Base-by-base conservation (phyloP, 2,888 invertebrate genomes). In the Nezara viridula region DNA sequence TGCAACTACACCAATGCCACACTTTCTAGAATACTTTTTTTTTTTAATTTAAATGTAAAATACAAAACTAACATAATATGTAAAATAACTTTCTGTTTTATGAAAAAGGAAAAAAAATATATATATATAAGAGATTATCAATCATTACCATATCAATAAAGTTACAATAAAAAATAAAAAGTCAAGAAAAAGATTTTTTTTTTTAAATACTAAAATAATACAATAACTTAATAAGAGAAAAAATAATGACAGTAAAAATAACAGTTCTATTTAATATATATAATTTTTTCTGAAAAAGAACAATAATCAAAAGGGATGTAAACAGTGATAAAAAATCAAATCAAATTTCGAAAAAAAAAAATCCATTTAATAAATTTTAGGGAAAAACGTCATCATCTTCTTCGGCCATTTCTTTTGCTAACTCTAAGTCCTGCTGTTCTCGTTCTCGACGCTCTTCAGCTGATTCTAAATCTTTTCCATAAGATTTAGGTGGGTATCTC, bases 331-430 rank as follows among this genome's bases (percentile, higher is more conserved):
- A 5, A 66, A 66, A 60, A 21, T 50, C 19, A 50, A 55, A 55
- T n/a, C 7, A n/a, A n/a, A n/a, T n/a, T n/a, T n/a, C n/a, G n/a
- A 12, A 27, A 60, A 27, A 1, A 10, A 66, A 66, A 6, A 66
- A 19, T 66, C 19, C 19, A 66, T 27, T 81, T 81, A 44, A 81
- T 24, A 89, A 52, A 50, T 77, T 52, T 91, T 89, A 92, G 86
- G 92, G 92, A 85, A 92, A 92, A 52, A 92, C 92, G 94, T 98
- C 98, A 94, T 99, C 98, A 93, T 99, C 99, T 93, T 99, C 99
- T 92, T 99, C 99, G 14, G 99, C 99, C 97, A 99, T 98, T 94
- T 99, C 99, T 93, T 99, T 99, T n/a, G 99, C 99, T 92, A 99
- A 94, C 93, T 99, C 99, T 92, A 99, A 94, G 93, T 99, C 99